phyloP scores from a whole-genome alignment of 92 coral and sea anemone genomes.

The Bergia puertoricense region DNA sequence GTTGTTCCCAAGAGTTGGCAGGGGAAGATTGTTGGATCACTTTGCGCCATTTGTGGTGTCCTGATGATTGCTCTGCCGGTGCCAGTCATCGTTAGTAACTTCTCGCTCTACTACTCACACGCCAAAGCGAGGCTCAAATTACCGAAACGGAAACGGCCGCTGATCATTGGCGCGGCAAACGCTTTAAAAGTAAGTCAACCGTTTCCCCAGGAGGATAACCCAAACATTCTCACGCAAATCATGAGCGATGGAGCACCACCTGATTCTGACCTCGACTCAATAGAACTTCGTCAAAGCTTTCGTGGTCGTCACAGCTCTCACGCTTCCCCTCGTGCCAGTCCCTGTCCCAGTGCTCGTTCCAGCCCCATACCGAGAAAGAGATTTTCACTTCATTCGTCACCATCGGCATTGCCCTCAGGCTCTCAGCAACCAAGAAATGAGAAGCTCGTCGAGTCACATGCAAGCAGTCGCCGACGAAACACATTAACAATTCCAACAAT shows the following conservation, averaged over 20 bases:
- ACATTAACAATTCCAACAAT: conserved; percentile 26
- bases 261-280: conserved; percentile 43
- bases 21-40: conserved; percentile 93
- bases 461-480: background rate
- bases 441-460: background rate
- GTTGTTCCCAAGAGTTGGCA: conserved; percentile 78
- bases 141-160: conserved; percentile 83
- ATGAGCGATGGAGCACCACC: conserved; percentile 44
- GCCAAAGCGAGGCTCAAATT: conserved; percentile 92
- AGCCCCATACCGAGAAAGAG: conserved; percentile 22
- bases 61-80: conserved; percentile 94
- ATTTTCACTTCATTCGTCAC: background rate
- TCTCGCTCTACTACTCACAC: conserved; percentile 96
- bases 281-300: conserved; percentile 7
- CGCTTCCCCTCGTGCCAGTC: conserved; percentile 49
- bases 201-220: conserved; percentile 70
- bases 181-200: conserved; percentile 92
- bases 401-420: background rate
- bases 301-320: conserved; percentile 29
- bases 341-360: background rate
- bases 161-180: conserved; percentile 94
- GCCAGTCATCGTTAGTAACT: conserved; percentile 97
- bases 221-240: conserved; percentile 59
- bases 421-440: background rate
- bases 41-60: conserved; percentile 95